phyloP scores from a whole-genome alignment of 2,113 vertebrate species.

The Procapra przewalskii region DNA sequence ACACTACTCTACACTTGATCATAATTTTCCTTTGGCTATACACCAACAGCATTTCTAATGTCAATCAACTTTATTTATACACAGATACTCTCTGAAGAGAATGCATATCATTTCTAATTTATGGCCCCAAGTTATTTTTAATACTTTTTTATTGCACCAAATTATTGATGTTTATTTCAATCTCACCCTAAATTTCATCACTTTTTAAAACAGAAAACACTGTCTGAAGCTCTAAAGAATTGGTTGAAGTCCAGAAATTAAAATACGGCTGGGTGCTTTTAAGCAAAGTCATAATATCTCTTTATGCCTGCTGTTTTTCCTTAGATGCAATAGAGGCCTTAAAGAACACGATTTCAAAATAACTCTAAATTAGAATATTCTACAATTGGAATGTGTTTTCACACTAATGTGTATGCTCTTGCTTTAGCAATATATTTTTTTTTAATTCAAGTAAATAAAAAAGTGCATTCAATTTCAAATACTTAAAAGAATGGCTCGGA shows the following conservation, averaged over 20 bases:
- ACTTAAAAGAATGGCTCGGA: background rate
- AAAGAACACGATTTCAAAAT: background rate
- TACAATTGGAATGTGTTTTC: background rate
- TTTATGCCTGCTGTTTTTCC: background rate
- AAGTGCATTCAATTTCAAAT: background rate
- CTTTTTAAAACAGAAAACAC: background rate
- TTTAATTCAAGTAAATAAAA: background rate
- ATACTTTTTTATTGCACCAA: background rate
- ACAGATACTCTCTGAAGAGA: background rate
- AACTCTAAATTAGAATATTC: background rate
- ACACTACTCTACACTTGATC: background rate
- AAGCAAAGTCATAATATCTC: background rate
- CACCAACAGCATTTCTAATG: background rate
- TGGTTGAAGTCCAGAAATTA: background rate
- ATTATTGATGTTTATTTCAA: constrained; percentile 20
- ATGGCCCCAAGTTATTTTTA: background rate
- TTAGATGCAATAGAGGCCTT: background rate
- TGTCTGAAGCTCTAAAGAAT: background rate
- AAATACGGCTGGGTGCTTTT: background rate
- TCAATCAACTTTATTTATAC: constrained; percentile 22
- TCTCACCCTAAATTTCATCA: background rate
- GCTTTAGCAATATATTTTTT: background rate
- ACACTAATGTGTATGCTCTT: background rate
- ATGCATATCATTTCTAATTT: constrained; percentile 11
- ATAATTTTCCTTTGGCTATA: constrained; percentile 39